Evolutionary conservation across 1,140 invertebrate genomes (phyloP).

Genomic region (Caerostris darwini): DNA sequence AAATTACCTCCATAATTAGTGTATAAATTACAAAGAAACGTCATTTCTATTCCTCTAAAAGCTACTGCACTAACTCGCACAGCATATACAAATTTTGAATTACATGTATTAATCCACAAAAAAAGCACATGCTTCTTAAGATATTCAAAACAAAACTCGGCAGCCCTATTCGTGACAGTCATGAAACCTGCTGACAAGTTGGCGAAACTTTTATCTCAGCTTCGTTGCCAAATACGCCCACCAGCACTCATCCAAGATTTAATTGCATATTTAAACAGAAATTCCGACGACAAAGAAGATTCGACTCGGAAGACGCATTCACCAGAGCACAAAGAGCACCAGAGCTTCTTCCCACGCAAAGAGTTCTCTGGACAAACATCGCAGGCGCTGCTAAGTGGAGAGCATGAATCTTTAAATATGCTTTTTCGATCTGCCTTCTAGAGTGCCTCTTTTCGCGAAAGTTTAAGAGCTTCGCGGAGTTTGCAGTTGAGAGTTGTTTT

Average conservation of each 20-base stretch:
- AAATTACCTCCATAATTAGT: too few relatives aligned
- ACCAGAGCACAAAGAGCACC: neutral
- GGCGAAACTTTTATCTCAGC: neutral
- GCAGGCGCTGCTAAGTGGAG: neutral
- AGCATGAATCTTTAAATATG: neutral
- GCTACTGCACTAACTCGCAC: too few relatives aligned
- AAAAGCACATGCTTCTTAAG: neutral
- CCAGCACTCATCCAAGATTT: slow-evolving; percentile 16
- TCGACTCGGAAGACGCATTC: neutral
- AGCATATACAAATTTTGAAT: too few relatives aligned
- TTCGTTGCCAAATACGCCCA: neutral
- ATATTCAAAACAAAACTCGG: neutral
- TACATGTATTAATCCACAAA: too few relatives aligned
- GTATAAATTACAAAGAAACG: too few relatives aligned
- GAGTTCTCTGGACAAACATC: neutral
- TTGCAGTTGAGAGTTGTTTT: too few relatives aligned
- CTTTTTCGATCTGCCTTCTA: neutral
- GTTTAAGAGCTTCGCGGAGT: neutral
- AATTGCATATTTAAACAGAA: slow-evolving; percentile 35
- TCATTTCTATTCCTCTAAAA: too few relatives aligned
- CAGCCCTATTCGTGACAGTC: neutral
- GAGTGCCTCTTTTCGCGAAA: neutral
- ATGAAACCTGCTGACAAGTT: neutral
- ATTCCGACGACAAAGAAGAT: slow-evolving; percentile 3
- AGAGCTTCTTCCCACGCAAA: neutral